A percentile compares a stretch with the other conserved stretches of the same genome.
phyloP scores from a whole-genome alignment of 1,140 invertebrate genomes.

The Belonocnema kinseyi region DNA sequence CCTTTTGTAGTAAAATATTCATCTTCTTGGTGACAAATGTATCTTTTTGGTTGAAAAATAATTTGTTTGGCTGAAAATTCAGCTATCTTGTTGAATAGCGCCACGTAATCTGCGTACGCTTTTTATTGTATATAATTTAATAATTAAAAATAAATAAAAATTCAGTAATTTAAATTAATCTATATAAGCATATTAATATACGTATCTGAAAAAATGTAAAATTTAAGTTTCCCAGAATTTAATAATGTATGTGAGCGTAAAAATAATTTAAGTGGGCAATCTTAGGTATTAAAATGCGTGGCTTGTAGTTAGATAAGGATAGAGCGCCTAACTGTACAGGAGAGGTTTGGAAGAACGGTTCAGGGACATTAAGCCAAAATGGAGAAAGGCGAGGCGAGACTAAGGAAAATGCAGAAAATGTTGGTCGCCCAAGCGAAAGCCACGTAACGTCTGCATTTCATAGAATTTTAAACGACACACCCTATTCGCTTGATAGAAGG shows the following conservation, averaged over 20 bases:
- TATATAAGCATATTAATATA: no score
- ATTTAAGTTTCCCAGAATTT: neutral
- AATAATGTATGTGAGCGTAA: neutral
- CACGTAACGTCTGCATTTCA: constrained; percentile 35
- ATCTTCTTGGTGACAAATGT: no score
- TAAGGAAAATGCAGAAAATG: constrained; percentile 41
- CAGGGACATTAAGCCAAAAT: constrained; percentile 35
- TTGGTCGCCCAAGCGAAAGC: constrained; percentile 30
- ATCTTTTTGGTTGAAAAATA: no score
- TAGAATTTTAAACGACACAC: constrained; percentile 17
- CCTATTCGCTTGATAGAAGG: neutral
- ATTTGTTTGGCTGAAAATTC: no score
- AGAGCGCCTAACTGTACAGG: constrained; percentile 36
- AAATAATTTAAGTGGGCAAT: constrained; percentile 39
- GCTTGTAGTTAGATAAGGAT: constrained; percentile 41
- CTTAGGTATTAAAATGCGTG: constrained; percentile 42
- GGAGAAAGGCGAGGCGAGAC: constrained; percentile 33
- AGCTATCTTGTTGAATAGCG: no score
- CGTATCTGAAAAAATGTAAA: no score
- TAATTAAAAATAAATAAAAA: no score
- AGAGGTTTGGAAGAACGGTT: constrained; percentile 30
- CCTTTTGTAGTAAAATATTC: no score
- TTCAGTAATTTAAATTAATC: no score
- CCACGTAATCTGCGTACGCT: no score
- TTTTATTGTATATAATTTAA: no score